Evolutionary conservation across 2,113 vertebrate genomes (phyloP).

Genomic region (Clarias gariepinus): DNA sequence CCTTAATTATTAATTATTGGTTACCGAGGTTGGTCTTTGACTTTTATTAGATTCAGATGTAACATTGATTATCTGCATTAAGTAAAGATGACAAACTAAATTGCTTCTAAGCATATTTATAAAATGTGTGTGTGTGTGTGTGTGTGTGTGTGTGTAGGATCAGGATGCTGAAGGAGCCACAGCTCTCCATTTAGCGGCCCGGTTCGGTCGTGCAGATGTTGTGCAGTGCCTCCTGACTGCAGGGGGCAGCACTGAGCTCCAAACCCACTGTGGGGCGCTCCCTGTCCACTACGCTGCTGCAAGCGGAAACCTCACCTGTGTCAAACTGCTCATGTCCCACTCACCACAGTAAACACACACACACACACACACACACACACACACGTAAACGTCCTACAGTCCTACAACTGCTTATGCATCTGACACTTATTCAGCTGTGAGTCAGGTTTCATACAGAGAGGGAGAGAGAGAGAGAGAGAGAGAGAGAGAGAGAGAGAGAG

Average conservation of each 20-base stretch:
- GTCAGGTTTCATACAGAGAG: conserved; percentile 20
- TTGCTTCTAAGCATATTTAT: neutral
- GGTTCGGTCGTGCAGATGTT: conserved; percentile 73
- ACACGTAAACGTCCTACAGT: conserved; percentile 31
- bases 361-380: conserved; percentile 50
- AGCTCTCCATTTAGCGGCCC: conserved; percentile 78
- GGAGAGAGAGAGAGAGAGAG: conserved; percentile 1
- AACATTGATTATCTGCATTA: neutral
- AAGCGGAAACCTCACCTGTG: conserved; percentile 77
- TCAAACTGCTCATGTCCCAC: conserved; percentile 74
- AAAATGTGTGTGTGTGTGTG: neutral
- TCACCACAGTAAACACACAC: conserved; percentile 67
- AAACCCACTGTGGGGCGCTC: conserved; percentile 77
- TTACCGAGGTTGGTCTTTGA: neutral
- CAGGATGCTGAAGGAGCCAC: conserved; percentile 77
- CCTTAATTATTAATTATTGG: neutral
- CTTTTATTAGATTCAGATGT: neutral
- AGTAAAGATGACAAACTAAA: neutral
- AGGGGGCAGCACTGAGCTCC: conserved; percentile 64
- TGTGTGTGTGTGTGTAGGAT: conserved; percentile 64
- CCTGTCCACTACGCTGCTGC: conserved; percentile 83
- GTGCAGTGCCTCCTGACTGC: conserved; percentile 72
- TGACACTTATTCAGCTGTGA: conserved; percentile 5
- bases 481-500: neutral
- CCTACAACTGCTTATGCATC: conserved; percentile 5